Base-by-base conservation (phyloP, 2,888 invertebrate genomes). In the Adineta ricciae region DNA sequence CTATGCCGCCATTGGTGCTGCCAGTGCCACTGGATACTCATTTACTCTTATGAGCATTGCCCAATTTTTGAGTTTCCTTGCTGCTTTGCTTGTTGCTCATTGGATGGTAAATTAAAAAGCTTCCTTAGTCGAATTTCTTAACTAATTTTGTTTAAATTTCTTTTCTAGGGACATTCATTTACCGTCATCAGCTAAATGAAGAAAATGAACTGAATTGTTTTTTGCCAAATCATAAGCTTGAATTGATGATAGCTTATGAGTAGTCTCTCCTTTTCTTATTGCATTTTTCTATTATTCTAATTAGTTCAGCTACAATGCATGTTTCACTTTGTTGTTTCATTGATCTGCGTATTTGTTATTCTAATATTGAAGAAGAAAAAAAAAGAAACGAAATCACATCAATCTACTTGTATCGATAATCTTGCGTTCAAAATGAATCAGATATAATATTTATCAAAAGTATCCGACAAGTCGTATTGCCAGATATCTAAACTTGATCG, bases 11-110 rank as follows among this genome's bases (percentile, higher is more conserved):
- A 9, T 41, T n/a, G 9, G 24, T n/a, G 7, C 7, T 1, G 8
- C 2, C 14, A 0, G 3, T 38, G 9, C 24, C 7, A 78, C 78
- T 32, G 78, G 78, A 1, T 78, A 78, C 41, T 78, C 78, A 21
- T 78, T 78, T 78, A 78, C 78, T 11, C n/a, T 78, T 8, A 78
- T 78, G 78, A 14, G 41, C 14, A 41, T 78, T 78, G 78, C 78
- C 11, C 78, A 78, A 78, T 78, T 78, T 41, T 78, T 78, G n/a
- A 41, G 41, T 11, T 78, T 78, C 14, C 24, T 78, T 9, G 78
- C 41, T 78, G 78, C 78, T 78, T 24, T 78, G n/a, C 14, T 78
- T 9, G 41, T 78, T 78, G 78, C 78, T n/a, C 78, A 78, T 78
- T 78, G 78, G 78, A 78, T 78, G 78, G 78, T 78, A 41, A 78